Base-by-base conservation (phyloP, 1,140 invertebrate species). In the Wasmannia auropunctata region DNA sequence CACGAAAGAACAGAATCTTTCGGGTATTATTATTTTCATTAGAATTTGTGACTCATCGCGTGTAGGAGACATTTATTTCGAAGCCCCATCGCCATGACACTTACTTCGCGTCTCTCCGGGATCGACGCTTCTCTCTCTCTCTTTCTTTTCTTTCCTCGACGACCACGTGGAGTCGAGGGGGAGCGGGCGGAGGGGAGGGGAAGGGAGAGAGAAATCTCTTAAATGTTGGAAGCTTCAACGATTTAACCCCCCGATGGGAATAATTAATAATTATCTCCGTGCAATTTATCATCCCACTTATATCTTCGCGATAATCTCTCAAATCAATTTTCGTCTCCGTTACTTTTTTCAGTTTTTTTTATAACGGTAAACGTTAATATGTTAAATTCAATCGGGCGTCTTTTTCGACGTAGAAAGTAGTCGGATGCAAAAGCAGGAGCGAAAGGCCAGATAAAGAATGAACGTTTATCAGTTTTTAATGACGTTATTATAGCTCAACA, bases 21-120 rank as follows among this genome's bases (percentile, higher is more conserved):
- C 87, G 87, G 86, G 87, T 75, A 86, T 92, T 91, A 92, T 93
- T 92, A 91, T 94, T 94, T 94, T 94, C 93, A 94, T 94, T 94
- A 94, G 92, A 89, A 94, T 94, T 94, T 93, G 92, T 94, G 93
- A 94, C 92, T 92, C 93, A 93, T 94, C 90, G 90, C 86, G 75
- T 34, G 83, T 34, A 63, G 56, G 28, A 70, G 89, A 86, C 89
- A 80, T 90, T 91, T 91, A 88, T 91, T 90, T 75, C 56, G 74
- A 65, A 69, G 67, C 25, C 62, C 8, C 77, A 58, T 62, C 72
- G 60, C 84, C 54, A 19, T 72, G 85, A 80, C 89, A 87, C 80
- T 88, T 89, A 89, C 49, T 46, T 6, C 43, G 31, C 58, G n/a
- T 49, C 43, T 49, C 43, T 86, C 11, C 49, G 49, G 22, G 40